These are phyloP conservation scores for Copsychus sechellarum DNA, from an alignment of 2,113 vertebrate genomes.

Conservation along the genomic window DNA sequence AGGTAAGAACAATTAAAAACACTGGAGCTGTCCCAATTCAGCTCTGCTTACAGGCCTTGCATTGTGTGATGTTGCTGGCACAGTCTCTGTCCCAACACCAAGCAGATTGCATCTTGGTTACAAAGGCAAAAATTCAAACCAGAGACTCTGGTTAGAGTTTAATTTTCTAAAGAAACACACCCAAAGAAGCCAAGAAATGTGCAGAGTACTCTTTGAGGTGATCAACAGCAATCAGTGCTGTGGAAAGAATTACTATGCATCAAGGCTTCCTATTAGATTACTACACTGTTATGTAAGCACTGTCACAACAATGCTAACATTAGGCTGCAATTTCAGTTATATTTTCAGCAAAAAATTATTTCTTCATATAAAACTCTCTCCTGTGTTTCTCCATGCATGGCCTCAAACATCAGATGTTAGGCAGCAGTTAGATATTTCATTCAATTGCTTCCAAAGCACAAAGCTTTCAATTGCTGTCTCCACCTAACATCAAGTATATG, in stretches of 20 bases:
- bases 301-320: not conserved
- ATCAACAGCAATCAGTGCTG: not conserved
- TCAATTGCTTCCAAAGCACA: not conserved
- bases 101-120: not conserved
- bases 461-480: not conserved
- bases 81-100: not conserved
- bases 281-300: not conserved
- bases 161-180: not conserved
- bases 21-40: not conserved
- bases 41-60: too few species aligned
- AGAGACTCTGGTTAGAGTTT: not conserved
- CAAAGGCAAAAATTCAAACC: not conserved
- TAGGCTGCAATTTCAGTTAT: not conserved
- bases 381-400: not conserved
- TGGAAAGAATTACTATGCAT: not conserved
- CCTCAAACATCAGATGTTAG: not conserved
- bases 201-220: not conserved
- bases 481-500: not conserved
- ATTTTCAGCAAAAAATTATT: not conserved
- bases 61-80: not conserved
- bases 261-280: not conserved
- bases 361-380: not conserved
- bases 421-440: not conserved
- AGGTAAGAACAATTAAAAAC: not conserved
- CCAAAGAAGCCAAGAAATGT: accelerated